These are phyloP conservation scores for Solen grandis DNA, from an alignment of 1,140 invertebrate species.

Conservation along the genomic window DNA sequence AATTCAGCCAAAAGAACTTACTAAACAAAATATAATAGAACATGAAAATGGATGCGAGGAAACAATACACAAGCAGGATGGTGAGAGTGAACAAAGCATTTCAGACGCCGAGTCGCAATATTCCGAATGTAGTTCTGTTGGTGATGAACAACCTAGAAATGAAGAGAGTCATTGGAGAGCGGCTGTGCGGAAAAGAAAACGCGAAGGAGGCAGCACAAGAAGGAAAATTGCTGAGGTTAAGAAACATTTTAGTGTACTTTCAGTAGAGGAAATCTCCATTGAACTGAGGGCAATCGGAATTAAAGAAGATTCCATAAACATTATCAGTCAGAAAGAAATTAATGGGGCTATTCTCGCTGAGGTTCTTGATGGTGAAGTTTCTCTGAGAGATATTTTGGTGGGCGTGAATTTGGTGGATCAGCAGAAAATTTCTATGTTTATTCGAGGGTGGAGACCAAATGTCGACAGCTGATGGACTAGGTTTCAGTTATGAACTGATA, in stretches of 20 bases:
- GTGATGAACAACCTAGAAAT: too few species aligned
- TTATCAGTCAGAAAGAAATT: slow-evolving; percentile 11
- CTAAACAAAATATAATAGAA: too few species aligned
- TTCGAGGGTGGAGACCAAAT: slow-evolving; percentile 44
- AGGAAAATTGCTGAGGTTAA: slow-evolving; percentile 4
- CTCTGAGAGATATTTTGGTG: slow-evolving; percentile 33
- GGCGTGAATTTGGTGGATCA: slow-evolving; percentile 47
- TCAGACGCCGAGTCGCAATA: too few species aligned
- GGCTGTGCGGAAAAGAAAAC: slow-evolving; percentile 16
- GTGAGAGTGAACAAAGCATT: too few species aligned
- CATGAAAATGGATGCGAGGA: too few species aligned
- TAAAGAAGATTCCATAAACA: slow-evolving; percentile 29
- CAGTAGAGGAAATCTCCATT: slow-evolving; percentile 30
- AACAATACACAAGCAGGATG: too few species aligned
- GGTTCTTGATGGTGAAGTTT: neutral
- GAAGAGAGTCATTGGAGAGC: slow-evolving; percentile 10
- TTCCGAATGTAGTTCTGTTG: too few species aligned
- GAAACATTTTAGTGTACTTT: slow-evolving; percentile 15
- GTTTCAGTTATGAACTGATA: neutral
- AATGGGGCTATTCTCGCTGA: slow-evolving; percentile 27
- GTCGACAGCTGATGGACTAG: neutral
- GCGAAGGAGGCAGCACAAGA: neutral
- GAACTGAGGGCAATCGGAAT: slow-evolving; percentile 33
- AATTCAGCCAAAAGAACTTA: too few species aligned
- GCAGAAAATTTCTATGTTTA: slow-evolving; percentile 56